Percentiles rank a stretch among this genome's conserved stretches.
phyloP scores from a whole-genome alignment of 2,113 vertebrate genomes.

The Scytalopus superciliaris region DNA sequence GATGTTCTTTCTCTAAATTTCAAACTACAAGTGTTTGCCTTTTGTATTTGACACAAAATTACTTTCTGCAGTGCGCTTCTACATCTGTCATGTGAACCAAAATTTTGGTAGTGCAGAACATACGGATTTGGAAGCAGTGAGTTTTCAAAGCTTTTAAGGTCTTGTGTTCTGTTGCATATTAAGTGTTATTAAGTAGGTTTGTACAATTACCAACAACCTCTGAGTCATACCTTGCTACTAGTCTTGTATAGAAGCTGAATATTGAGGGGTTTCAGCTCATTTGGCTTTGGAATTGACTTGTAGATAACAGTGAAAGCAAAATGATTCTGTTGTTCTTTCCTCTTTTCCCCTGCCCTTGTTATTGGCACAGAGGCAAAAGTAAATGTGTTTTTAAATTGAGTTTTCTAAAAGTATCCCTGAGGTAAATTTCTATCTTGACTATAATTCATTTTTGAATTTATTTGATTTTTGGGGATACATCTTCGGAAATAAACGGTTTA shows the following conservation, averaged over 20 bases:
- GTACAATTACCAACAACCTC: slow-evolving; percentile 34
- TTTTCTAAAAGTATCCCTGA: slow-evolving; percentile 48
- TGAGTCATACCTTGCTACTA: slow-evolving; percentile 4
- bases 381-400: slow-evolving; percentile 52
- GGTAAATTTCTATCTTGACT: slow-evolving; percentile 38
- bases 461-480: slow-evolving; percentile 16
- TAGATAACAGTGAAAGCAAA: not conserved
- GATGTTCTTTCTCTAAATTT: slow-evolving; percentile 32
- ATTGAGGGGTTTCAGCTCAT: slow-evolving; percentile 10
- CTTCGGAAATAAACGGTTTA: slow-evolving; percentile 56
- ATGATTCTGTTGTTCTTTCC: not conserved
- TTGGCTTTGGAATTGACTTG: slow-evolving; percentile 50
- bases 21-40: not conserved
- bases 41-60: slow-evolving; percentile 27
- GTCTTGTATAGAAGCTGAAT: not conserved
- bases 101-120: not conserved
- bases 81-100: not conserved
- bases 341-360: slow-evolving; percentile 1
- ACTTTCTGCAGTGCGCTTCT: not conserved
- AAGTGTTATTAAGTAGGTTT: slow-evolving; percentile 37
- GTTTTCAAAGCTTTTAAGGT: slow-evolving; percentile 45
- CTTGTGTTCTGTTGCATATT: not conserved
- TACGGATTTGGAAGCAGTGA: not conserved
- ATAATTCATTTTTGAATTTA: slow-evolving; percentile 47
- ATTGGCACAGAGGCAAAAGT: not conserved